phyloP scores from a whole-genome alignment of 2,113 vertebrate species.

The Ochotona curzoniae region DNA sequence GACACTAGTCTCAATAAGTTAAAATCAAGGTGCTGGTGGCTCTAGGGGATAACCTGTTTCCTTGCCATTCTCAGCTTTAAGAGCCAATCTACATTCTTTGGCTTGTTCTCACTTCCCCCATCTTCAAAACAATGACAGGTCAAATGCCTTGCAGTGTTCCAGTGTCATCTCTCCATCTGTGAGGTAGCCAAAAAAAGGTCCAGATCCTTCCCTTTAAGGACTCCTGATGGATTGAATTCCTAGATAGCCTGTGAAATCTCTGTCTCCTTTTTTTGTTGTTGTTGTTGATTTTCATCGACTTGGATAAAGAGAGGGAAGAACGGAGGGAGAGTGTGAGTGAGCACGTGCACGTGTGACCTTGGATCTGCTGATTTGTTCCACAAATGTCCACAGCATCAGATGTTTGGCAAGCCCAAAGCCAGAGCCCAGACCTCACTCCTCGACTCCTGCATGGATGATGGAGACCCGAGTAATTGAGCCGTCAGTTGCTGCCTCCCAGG shows the following conservation, averaged over 20 bases:
- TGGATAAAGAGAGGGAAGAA: too few relatives aligned
- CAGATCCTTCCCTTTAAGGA: background rate
- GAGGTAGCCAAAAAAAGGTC: background rate
- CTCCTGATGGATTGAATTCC: background rate
- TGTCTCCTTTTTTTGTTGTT: background rate
- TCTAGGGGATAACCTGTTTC: background rate
- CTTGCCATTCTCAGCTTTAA: background rate
- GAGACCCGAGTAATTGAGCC: too few relatives aligned
- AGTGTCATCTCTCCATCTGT: background rate
- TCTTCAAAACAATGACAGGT: background rate
- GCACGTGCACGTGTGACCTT: too few relatives aligned
- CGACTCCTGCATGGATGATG: too few relatives aligned
- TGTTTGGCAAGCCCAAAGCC: too few relatives aligned
- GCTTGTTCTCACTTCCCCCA: background rate
- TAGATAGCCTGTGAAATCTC: background rate
- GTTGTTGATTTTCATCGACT: too few relatives aligned
- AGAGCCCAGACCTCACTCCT: too few relatives aligned
- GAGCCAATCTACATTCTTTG: background rate
- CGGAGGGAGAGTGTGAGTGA: too few relatives aligned
- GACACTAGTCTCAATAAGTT: background rate
- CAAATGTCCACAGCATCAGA: too few relatives aligned
- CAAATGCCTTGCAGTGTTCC: background rate
- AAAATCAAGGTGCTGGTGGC: background rate
- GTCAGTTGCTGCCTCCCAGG: too few relatives aligned
- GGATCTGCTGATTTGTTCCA: too few relatives aligned